Base-by-base conservation (phyloP, 2,797 vertebrate species). In the Florisuga fusca region DNA sequence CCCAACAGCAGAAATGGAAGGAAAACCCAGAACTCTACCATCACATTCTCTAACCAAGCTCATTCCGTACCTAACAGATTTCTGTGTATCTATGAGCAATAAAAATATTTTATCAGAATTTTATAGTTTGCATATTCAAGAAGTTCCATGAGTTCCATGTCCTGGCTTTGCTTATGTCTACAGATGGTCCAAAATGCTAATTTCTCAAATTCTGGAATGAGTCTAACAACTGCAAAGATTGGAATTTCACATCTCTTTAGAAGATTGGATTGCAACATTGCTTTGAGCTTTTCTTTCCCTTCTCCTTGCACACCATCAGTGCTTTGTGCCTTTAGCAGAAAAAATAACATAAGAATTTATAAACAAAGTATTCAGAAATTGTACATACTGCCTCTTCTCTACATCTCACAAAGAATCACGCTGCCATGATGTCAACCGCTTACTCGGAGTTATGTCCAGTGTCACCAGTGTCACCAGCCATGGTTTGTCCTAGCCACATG, bases 161-260 rank as follows among this genome's bases (percentile, higher is more conserved):
- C 75, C 64, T 31, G 33, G 22, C 62, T 84, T 19, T 0, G 1
- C 57, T 61, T 31, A 21, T 45, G 67, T 71, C 66, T 86, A 80
- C 68, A 84, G 68, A 77, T 81, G 41, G 75, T 62, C 73, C 69
- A 78, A 91, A 93, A 78, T 45, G 58, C 54, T 84, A 58, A 57
- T 80, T 93, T 87, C 73, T 91, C 61, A 50, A 76, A 29, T 1
- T 50, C 54, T 57, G 20, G 29, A 61, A 41, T 5, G 15, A 66
- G 31, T 26, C 57, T 67, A 54, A 80, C 46, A 71, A 89, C 80
- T 5, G 31, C 51, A 46, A 77, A 90, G 71, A 34, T 55, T 78
- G 76, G 89, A 90, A 93, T 90, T 90, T 90, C 93, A 86, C 84
- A 91, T 76, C 82, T 91, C 91, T 74, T 87, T 15, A 72, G 68